Evolutionary conservation across 2,113 vertebrate genomes (phyloP).

Genomic region (Cynocephalus volans): DNA sequence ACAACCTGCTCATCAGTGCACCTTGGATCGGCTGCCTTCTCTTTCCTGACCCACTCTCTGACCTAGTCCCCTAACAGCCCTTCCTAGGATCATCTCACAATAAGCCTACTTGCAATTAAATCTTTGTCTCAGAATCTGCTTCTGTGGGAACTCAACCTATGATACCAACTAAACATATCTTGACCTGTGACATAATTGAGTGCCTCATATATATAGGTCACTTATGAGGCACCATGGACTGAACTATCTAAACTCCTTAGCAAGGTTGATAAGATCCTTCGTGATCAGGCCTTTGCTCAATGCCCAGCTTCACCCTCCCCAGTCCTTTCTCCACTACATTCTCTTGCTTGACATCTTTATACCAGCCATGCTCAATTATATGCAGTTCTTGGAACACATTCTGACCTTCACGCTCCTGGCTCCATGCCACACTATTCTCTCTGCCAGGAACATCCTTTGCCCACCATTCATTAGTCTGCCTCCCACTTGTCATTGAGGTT

Average conservation of each 20-base stretch:
- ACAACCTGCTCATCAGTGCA: rapidly evolving
- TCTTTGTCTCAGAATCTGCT: not conserved
- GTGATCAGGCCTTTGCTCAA: not conserved
- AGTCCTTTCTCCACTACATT: not conserved
- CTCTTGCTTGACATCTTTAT: not conserved
- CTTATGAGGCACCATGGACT: rapidly evolving
- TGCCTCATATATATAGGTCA: not conserved
- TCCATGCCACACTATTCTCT: not conserved
- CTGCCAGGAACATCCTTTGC: not conserved
- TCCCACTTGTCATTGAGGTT: not conserved
- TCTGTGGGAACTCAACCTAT: not conserved
- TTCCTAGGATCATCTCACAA: not conserved
- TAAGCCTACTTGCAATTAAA: not conserved
- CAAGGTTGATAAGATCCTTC: not conserved
- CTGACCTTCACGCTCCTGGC: constrained; percentile 11
- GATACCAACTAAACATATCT: not conserved
- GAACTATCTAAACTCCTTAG: not conserved
- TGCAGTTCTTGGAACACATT: constrained; percentile 4
- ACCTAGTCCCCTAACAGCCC: rapidly evolving
- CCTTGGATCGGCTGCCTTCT: not conserved
- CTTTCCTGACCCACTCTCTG: not conserved
- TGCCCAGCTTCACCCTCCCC: not conserved
- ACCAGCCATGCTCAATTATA: not conserved
- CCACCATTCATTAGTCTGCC: not conserved
- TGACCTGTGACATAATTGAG: not conserved